Percentiles rank a stretch among this genome's conserved stretches.
phyloP scores from a whole-genome alignment of 2,113 vertebrate species.

The Colistium nudipinnis region DNA sequence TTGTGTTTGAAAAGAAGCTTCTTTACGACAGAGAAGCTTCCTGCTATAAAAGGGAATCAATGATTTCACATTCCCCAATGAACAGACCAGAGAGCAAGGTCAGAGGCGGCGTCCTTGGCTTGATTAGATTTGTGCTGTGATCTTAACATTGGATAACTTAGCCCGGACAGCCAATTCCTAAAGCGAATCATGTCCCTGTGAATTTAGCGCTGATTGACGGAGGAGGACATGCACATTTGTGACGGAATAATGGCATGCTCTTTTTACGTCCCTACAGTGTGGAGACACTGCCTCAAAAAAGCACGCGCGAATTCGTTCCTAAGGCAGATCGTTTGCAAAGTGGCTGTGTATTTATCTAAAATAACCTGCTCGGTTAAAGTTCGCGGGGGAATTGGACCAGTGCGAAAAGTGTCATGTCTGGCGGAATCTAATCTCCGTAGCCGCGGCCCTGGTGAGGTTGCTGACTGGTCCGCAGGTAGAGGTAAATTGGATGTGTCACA shows the following conservation, averaged over 20 bases:
- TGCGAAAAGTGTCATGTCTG: conserved; percentile 35
- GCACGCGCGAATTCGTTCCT: too few species aligned
- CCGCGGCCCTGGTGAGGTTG: conserved; percentile 32
- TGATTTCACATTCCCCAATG: conserved; percentile 13
- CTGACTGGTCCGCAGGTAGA: conserved; percentile 66
- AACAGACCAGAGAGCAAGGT: conserved; percentile 11
- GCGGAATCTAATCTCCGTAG: conserved; percentile 27
- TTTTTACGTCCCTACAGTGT: too few species aligned
- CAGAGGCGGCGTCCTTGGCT: conserved; percentile 18
- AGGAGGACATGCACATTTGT: conserved; percentile 29
- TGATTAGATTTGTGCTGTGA: conserved; percentile 24
- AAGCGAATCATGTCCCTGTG: too few species aligned
- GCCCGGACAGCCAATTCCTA: too few species aligned
- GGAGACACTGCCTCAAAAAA: too few species aligned
- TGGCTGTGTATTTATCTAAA: too few species aligned
- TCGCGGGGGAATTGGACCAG: neutral
- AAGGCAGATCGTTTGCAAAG: too few species aligned
- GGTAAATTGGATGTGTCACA: conserved; percentile 76
- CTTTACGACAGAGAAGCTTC: conserved; percentile 1
- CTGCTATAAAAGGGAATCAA: conserved; percentile 29
- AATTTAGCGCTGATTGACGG: neutral
- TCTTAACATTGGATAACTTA: conserved; percentile 14
- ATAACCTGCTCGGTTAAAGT: too few species aligned
- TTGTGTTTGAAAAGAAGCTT: neutral
- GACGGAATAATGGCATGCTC: too few species aligned